These are phyloP conservation scores for Andricus grossulariae DNA, from an alignment of 1,140 invertebrate species.

Conservation along the genomic window DNA sequence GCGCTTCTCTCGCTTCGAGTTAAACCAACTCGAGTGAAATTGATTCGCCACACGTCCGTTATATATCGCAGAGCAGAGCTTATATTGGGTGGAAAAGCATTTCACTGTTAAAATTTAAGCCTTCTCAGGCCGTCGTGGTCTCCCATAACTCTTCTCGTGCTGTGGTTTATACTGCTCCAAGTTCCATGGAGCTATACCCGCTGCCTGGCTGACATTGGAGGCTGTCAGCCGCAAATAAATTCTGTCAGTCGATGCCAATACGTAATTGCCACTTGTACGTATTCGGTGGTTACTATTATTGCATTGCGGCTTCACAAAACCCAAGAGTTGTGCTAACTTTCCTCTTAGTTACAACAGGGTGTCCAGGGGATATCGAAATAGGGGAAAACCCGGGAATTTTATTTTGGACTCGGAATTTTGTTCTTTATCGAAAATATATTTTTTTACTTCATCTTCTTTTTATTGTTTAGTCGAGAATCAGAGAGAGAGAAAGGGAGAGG, in stretches of 20 bases:
- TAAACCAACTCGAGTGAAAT: constrained; percentile 49
- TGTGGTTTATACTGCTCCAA: constrained; percentile 12
- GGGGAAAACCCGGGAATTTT: no score
- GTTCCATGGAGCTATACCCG: neutral
- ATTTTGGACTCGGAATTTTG: no score
- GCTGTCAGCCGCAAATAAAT: constrained; percentile 26
- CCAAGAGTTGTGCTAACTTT: neutral
- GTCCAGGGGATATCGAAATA: no score
- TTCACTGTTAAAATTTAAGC: constrained; percentile 54
- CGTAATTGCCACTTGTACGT: constrained; percentile 16
- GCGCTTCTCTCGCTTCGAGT: constrained; percentile 51
- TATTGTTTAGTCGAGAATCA: no score
- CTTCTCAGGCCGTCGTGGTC: constrained; percentile 36
- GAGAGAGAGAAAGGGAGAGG: no score
- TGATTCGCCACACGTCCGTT: constrained; percentile 52
- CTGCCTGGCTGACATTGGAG: constrained; percentile 19
- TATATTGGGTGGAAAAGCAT: constrained; percentile 49
- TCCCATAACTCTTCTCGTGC: constrained; percentile 11
- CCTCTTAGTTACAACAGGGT: neutral
- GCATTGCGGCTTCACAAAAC: neutral
- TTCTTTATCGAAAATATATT: no score
- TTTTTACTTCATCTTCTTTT: no score
- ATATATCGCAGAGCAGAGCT: neutral
- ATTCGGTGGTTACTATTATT: constrained; percentile 5
- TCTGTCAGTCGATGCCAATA: constrained; percentile 21